Evolutionary conservation across 1,140 invertebrate genomes (phyloP), one percentile per base, ranked within the genome.

Genomic region (Drosophila athabasca): DNA sequence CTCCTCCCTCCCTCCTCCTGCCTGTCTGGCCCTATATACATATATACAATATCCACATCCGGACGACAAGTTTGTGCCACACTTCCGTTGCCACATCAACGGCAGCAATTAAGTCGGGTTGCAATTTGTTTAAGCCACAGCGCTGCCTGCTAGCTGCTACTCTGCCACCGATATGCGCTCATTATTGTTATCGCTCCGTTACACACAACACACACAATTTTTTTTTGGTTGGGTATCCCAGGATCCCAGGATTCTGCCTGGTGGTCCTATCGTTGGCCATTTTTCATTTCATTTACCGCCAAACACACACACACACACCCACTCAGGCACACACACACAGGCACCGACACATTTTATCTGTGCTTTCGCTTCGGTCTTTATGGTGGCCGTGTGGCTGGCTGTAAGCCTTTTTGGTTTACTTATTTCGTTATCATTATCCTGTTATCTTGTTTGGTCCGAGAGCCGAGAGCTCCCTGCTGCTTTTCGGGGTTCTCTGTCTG

Each of bases 361-460:
- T 29, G 58, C 50, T 55, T 54, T 49, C 49, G 57, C 41, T 57
- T 46, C 58, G 29, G 57, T 69, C 44, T 84, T 83, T 76, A 82
- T 76, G 61, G 59, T 26, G 43, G 49, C 31, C 22, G 35, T 39
- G 35, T 39, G 11, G 35, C 9, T 9, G 31, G 54, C 68, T 69
- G 48, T 70, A 67, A 84, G 65, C 76, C 74, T 69, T 78, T 84
- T 78, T 52, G 73, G 62, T 67, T 83, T 67, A 72, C 78, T 82
- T 87, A 87, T 87, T 87, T 76, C 67, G 83, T 82, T 87, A 87
- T 82, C 78, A 87, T 87, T 88, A 87, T 87, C 83, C 82, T 79
- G 82, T 88, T 87, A 88, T 87, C 74, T 78, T 76, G 72, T 39
- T 39, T 39, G 35, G 35, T 3, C 11, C 35, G 11, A 39, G 31